Percentiles rank a stretch among this genome's conserved stretches.
Conservation (phyloP, 2,797 vertebrate species). For the Antrozous pallidus region DNA sequence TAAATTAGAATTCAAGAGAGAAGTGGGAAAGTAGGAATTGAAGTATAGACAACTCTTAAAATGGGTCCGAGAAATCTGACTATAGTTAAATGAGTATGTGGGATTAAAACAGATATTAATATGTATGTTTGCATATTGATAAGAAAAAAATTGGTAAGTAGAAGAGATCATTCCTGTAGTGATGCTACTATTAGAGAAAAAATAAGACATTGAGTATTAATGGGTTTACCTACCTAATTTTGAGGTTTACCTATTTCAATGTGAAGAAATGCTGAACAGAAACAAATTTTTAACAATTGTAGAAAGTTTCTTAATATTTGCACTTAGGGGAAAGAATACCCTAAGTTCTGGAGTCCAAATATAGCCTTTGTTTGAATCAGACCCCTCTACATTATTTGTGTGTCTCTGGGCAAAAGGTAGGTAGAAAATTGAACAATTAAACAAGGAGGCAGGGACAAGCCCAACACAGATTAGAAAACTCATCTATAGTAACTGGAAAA, state of each 20-base stretch:
- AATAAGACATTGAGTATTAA: neutral
- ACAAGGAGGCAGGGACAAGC: neutral
- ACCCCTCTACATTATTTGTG: neutral
- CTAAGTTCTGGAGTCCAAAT: neutral
- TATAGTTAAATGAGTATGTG: neutral
- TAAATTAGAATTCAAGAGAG: neutral
- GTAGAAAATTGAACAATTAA: neutral
- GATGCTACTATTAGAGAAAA: neutral
- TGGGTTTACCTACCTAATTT: neutral
- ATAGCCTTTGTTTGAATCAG: neutral
- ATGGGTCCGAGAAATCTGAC: neutral
- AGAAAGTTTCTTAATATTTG: neutral
- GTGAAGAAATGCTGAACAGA: neutral
- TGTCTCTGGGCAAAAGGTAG: neutral
- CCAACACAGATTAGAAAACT: neutral
- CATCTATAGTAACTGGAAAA: neutral
- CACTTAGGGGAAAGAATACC: neutral
- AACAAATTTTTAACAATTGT: neutral
- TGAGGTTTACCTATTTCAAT: neutral
- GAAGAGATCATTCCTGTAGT: neutral
- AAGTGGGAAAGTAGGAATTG: neutral
- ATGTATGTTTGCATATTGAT: neutral
- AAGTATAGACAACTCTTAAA: neutral
- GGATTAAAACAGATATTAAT: neutral
- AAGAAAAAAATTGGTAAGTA: neutral